These are phyloP conservation scores for Sapajus apella DNA, from an alignment of 2,113 vertebrate species.

Conservation along the genomic window DNA sequence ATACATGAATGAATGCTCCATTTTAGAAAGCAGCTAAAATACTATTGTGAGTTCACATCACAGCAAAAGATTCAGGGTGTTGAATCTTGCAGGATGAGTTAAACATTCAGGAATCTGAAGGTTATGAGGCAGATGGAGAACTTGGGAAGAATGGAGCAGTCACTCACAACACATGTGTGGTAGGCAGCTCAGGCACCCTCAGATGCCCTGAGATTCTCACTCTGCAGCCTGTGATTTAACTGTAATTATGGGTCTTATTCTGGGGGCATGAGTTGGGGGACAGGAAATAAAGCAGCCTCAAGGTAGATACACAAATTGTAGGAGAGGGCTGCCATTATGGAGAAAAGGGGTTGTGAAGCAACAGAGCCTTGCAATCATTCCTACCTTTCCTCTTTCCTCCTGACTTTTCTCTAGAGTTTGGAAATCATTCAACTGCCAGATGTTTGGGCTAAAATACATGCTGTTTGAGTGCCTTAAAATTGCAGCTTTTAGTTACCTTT, in stretches of 20 bases:
- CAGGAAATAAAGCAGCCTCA: constrained; percentile 17
- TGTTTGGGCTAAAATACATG: constrained; percentile 65
- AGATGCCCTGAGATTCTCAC: background rate
- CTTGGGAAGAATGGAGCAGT: background rate
- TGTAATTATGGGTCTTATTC: constrained; percentile 31
- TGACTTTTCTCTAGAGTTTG: constrained; percentile 31
- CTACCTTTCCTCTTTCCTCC: background rate
- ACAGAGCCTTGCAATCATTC: background rate
- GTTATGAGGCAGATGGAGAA: background rate
- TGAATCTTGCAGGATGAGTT: background rate
- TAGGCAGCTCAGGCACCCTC: background rate
- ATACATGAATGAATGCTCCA: background rate
- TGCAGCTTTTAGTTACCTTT: constrained; percentile 72
- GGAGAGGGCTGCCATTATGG: background rate
- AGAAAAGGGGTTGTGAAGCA: background rate
- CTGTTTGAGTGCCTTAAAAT: constrained; percentile 65
- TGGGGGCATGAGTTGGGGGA: background rate
- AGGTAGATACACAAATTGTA: background rate
- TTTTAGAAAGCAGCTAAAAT: background rate
- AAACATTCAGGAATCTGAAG: background rate
- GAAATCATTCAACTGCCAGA: constrained; percentile 55
- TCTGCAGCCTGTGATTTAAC: background rate
- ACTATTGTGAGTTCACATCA: background rate
- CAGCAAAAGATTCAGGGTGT: background rate
- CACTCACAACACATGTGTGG: background rate